phyloP scores from a whole-genome alignment of 2,113 vertebrate species.

The Xiphophorus couchianus region DNA sequence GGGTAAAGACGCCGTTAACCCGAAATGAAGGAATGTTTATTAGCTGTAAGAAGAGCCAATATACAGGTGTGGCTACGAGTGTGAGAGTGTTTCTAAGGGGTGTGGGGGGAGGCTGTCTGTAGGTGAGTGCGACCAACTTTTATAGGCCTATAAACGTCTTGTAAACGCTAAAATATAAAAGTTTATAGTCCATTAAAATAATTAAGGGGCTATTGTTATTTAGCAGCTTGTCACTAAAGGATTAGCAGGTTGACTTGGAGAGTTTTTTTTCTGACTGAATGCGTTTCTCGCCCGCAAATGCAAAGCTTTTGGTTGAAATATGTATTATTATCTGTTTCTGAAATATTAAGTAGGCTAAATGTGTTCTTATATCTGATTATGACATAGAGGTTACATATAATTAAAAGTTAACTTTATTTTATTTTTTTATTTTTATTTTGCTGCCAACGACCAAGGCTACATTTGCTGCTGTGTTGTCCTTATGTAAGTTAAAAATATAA shows the following conservation, averaged over 20 bases:
- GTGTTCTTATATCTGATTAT: neutral
- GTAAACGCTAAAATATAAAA: conserved; percentile 74
- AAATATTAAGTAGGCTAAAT: neutral
- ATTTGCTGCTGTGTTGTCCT: no score
- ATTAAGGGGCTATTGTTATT: conserved; percentile 71
- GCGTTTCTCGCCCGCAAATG: neutral
- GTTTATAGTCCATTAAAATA: conserved; percentile 75
- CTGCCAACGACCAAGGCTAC: no score
- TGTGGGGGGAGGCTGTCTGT: conserved; percentile 1
- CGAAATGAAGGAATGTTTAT: conserved; percentile 49
- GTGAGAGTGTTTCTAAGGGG: neutral
- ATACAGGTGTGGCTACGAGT: conserved; percentile 48
- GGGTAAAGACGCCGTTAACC: conserved; percentile 49
- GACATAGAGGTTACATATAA: neutral
- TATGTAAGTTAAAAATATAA: no score
- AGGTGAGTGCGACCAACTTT: conserved; percentile 70
- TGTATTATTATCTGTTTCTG: no score
- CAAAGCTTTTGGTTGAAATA: no score
- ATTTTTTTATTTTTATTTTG: no score
- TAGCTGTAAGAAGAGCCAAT: conserved; percentile 40
- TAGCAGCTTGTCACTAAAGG: conserved; percentile 46
- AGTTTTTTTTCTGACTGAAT: neutral
- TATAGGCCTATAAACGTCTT: conserved; percentile 78
- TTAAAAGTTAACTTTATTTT: neutral
- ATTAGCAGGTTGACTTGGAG: conserved; percentile 25